Base-by-base conservation (phyloP, 2,888 invertebrate genomes). In the Drosophila heteroneura region DNA sequence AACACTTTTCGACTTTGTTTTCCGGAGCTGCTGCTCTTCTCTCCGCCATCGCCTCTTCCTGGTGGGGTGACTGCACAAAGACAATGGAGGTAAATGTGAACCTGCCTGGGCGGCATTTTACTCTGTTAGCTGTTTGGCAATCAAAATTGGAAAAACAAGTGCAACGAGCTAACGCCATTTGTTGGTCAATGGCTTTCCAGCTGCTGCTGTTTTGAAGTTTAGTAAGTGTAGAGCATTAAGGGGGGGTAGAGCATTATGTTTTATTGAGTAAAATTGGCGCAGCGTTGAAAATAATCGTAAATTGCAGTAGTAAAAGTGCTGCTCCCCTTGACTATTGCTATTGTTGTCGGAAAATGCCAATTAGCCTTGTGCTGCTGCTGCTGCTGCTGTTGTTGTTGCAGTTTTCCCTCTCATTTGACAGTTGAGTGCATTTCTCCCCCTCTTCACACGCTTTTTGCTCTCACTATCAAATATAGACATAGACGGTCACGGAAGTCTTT, bases 321-420 rank as follows among this genome's bases (percentile, higher is more conserved):
- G 72, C 74, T 68, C 73, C 78, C 76, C 67, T 53, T 37, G 65
- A 65, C 54, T 69, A 70, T 58, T 54, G 54, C 35, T 70, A 58
- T 59, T 67, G 79, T 76, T 90, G 90, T 86, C 90, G 87, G 87
- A 87, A 87, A 87, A 88, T 89, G 81, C 79, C 91, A 88, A 88
- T 88, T 88, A 88, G 89, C 75, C 69, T 78, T 77, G 69, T 75
- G 78, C 33, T 57, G 69, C 19, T 63, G 71, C 28, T 58, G 76
- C 0, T 41, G 81, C 71, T 82, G 85, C 58, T 57, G 53, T 30
- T 70, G 14, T 26, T 58, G n/a, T 70, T 61, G 22, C 65, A 39
- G 32, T 30, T 35, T 37, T 14, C 47, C 28, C 82, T 62, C 69
- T 59, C 57, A 81, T 82, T 89, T 89, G 84, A 89, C 82, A 83